Conservation (phyloP, 2,888 invertebrate species). For the Epinotia demarniana region DNA sequence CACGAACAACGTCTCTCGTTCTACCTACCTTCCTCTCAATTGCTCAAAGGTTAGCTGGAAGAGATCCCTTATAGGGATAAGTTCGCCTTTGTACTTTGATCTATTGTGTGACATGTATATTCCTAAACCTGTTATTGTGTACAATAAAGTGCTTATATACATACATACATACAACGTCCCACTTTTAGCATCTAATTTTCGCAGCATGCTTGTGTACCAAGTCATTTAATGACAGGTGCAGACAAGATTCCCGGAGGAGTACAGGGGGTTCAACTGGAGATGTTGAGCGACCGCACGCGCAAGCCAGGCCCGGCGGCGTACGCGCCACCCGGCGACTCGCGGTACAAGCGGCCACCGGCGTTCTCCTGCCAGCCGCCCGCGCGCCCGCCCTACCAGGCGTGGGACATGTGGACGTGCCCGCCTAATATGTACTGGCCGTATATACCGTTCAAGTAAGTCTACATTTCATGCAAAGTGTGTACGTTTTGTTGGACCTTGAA, state of each 20-base stretch:
- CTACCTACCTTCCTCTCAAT: too few relatives aligned
- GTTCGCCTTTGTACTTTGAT: too few relatives aligned
- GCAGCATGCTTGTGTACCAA: neutral
- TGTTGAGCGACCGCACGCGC: conserved; percentile 50
- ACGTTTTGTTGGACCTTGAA: too few relatives aligned
- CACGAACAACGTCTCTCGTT: too few relatives aligned
- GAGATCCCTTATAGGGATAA: too few relatives aligned
- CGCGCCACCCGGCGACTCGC: conserved; percentile 50
- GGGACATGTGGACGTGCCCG: conserved; percentile 73
- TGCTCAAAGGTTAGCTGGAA: too few relatives aligned
- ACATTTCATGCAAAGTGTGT: neutral
- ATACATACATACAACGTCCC: too few relatives aligned
- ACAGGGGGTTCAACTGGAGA: conserved; percentile 58
- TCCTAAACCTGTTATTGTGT: too few relatives aligned
- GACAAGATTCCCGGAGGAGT: conserved; percentile 63
- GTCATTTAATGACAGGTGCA: conserved; percentile 51
- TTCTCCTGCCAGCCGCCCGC: conserved; percentile 63
- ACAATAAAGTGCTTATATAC: too few relatives aligned
- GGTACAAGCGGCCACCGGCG: conserved; percentile 62
- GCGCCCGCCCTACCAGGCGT: conserved; percentile 61
- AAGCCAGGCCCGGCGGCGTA: conserved; percentile 69
- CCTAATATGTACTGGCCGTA: conserved; percentile 75
- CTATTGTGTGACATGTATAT: too few relatives aligned
- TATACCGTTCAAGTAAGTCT: conserved; percentile 59
- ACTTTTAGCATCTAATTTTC: neutral